Evolutionary conservation across 1,140 invertebrate species (phyloP).

Genomic region (Scaptomyza graminum): DNA sequence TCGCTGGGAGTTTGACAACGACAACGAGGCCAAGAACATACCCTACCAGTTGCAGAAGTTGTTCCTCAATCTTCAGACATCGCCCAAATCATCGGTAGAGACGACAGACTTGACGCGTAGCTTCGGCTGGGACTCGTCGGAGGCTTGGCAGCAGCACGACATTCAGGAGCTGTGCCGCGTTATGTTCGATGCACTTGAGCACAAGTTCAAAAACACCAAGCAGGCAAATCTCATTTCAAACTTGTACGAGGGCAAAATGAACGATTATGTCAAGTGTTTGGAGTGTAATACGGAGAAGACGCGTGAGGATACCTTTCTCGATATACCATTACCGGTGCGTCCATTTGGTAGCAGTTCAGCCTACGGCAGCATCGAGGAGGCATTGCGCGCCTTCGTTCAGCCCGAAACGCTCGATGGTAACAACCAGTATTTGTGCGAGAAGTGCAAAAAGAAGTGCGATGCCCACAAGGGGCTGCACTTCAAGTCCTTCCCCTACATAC

Average conservation of each 20-base stretch:
- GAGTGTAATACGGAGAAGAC: constrained; percentile 94
- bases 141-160: constrained; percentile 97
- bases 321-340: constrained; percentile 94
- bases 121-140: constrained; percentile 96
- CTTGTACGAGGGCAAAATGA: constrained; percentile 91
- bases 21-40: constrained; percentile 89
- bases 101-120: constrained; percentile 94
- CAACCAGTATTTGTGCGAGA: constrained; percentile 96
- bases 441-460: constrained; percentile 94
- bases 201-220: constrained; percentile 93
- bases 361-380: constrained; percentile 94
- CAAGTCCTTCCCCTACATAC: constrained; percentile 93
- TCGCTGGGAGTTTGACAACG: constrained; percentile 92
- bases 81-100: constrained; percentile 90
- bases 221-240: constrained; percentile 93
- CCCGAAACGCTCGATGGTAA: constrained; percentile 93
- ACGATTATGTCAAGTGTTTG: constrained; percentile 96
- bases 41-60: constrained; percentile 95
- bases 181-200: constrained; percentile 96
- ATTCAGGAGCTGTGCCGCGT: constrained; percentile 95
- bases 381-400: constrained; percentile 92
- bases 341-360: constrained; percentile 92
- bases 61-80: constrained; percentile 94
- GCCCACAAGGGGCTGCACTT: constrained; percentile 97
- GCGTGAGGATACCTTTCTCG: constrained; percentile 93